phyloP scores from a whole-genome alignment of 2,797 vertebrate species.

The Emys orbicularis region DNA sequence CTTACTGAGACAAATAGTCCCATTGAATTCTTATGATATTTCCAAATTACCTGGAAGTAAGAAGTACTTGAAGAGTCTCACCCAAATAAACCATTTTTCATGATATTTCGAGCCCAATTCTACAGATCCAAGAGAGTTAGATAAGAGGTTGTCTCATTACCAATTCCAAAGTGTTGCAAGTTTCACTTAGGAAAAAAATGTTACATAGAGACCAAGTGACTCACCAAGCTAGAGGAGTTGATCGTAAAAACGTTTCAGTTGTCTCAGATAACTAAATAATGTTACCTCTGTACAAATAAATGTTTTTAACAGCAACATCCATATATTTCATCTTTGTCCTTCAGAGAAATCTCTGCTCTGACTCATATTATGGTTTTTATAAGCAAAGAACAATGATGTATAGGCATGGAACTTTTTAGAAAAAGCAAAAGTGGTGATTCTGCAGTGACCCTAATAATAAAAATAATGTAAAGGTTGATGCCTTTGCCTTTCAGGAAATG shows the following conservation, averaged over 20 bases:
- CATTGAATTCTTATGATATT: not conserved
- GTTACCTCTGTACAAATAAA: not conserved
- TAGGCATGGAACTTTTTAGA: not conserved
- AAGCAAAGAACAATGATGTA: not conserved
- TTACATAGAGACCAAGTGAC: not conserved
- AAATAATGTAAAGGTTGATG: not conserved
- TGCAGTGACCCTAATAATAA: not conserved
- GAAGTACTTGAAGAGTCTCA: not conserved
- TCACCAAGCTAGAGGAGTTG: not conserved
- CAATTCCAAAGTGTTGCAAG: not conserved
- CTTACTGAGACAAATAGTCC: not conserved
- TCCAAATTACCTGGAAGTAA: not conserved
- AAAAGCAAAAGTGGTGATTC: not conserved
- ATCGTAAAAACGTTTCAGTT: conserved; percentile 1
- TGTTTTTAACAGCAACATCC: not conserved
- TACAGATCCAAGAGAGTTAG: not conserved
- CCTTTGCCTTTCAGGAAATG: not conserved
- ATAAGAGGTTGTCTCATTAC: not conserved
- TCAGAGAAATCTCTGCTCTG: not conserved
- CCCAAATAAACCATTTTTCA: not conserved
- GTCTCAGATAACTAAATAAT: not conserved
- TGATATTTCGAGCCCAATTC: not conserved
- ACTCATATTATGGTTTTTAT: not conserved
- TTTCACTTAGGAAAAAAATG: not conserved
- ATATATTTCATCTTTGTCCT: not conserved